These are phyloP conservation scores for Sylvia atricapilla DNA, from an alignment of 2,113 vertebrate genomes.

Conservation along the genomic window DNA sequence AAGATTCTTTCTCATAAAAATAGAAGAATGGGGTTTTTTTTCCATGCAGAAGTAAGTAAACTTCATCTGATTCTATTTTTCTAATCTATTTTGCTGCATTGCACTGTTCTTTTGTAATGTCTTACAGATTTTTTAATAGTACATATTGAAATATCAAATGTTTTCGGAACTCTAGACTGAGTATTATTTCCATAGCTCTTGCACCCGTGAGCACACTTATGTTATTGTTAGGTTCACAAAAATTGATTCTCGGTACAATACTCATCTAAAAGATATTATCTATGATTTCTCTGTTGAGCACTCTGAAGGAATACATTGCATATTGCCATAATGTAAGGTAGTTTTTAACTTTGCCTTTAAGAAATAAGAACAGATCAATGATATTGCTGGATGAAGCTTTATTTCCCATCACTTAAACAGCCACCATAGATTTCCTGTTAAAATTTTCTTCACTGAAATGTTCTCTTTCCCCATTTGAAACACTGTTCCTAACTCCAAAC, in stretches of 20 bases:
- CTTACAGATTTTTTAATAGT: not conserved
- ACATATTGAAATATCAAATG: not conserved
- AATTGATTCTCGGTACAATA: constrained; percentile 18
- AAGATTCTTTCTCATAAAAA: not conserved
- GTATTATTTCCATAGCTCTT: constrained; percentile 6
- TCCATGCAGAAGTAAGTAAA: not conserved
- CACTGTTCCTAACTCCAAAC: not conserved
- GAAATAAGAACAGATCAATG: not conserved
- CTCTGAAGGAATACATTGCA: not conserved
- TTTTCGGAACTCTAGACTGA: not conserved
- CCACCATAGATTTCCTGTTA: not conserved
- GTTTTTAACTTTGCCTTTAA: not conserved
- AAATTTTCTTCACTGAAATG: not conserved
- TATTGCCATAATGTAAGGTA: not conserved
- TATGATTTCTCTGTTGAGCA: not conserved
- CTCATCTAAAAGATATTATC: constrained; percentile 22
- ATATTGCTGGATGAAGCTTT: not conserved
- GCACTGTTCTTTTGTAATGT: not conserved
- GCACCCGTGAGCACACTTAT: not conserved
- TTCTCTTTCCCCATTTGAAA: not conserved
- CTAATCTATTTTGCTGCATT: not conserved
- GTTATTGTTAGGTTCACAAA: constrained; percentile 14
- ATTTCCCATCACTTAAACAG: not conserved
- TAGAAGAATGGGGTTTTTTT: not conserved
- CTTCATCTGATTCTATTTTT: not conserved